Percentiles rank a stretch among this genome's conserved stretches.
phyloP scores from a whole-genome alignment of 2,113 vertebrate species.

The Acinonyx jubatus region DNA sequence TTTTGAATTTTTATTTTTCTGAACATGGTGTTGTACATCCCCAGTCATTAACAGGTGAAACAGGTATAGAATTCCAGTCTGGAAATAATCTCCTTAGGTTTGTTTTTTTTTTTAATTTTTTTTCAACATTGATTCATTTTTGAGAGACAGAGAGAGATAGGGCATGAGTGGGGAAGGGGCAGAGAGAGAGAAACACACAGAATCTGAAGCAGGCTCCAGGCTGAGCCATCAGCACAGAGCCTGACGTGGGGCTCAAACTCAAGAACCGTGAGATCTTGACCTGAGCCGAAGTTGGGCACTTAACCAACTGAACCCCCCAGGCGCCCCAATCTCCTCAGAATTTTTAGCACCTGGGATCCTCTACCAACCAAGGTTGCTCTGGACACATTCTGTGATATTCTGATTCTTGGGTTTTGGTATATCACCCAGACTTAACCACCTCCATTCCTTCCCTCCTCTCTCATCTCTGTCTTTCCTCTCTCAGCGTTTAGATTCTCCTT shows the following conservation, averaged over 20 bases:
- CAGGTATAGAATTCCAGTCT: neutral
- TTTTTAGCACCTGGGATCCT: neutral
- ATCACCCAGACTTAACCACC: neutral
- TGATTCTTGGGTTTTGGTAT: neutral
- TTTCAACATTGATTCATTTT: too few relatives aligned
- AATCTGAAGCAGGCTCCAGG: too few relatives aligned
- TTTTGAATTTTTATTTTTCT: neutral
- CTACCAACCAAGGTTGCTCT: neutral
- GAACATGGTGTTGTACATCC: neutral
- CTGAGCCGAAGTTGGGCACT: too few relatives aligned
- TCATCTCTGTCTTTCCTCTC: neutral
- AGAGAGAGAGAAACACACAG: too few relatives aligned
- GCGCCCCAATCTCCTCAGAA: neutral
- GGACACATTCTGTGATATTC: neutral
- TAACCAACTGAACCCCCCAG: too few relatives aligned
- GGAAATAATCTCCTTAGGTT: neutral
- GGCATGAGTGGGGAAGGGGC: too few relatives aligned
- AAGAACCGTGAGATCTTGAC: too few relatives aligned
- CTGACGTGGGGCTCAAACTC: too few relatives aligned
- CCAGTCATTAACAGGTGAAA: neutral
- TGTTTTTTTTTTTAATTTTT: too few relatives aligned
- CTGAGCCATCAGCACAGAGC: too few relatives aligned
- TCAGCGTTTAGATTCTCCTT: neutral
- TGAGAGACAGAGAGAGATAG: too few relatives aligned
- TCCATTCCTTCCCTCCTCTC: too few relatives aligned